Conservation (phyloP, 2,113 vertebrate genomes). For the Sander vitreus region DNA sequence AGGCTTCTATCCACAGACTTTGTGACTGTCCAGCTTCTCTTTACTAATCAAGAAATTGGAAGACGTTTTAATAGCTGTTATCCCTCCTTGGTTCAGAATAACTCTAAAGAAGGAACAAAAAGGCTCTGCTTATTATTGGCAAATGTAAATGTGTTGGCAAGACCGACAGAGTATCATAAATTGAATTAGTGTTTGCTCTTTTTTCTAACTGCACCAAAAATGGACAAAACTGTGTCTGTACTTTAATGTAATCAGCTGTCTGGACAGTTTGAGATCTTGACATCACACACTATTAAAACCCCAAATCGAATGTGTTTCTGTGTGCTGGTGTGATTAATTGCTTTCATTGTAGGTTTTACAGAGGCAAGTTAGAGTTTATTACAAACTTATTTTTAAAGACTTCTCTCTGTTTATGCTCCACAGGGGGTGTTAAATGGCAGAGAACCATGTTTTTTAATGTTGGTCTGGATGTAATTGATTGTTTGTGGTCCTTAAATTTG, state of each 20-base stretch:
- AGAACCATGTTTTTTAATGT: slow-evolving; percentile 62
- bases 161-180: slow-evolving; percentile 69
- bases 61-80: slow-evolving; percentile 57
- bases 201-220: slow-evolving; percentile 81
- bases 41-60: slow-evolving; percentile 61
- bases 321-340: slow-evolving; percentile 72
- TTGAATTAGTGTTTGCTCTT: slow-evolving; percentile 75
- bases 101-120: slow-evolving; percentile 64
- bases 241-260: slow-evolving; percentile 76
- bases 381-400: slow-evolving; percentile 57
- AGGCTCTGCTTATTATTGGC: slow-evolving; percentile 63
- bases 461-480: slow-evolving; percentile 67
- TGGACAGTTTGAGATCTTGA: slow-evolving; percentile 62
- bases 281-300: slow-evolving; percentile 65
- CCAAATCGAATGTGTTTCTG: slow-evolving; percentile 50
- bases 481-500: slow-evolving; percentile 58
- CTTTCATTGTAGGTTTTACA: slow-evolving; percentile 57
- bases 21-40: slow-evolving; percentile 42
- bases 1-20: slow-evolving; percentile 43
- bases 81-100: slow-evolving; percentile 49
- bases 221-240: slow-evolving; percentile 77
- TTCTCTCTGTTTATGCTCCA: slow-evolving; percentile 59
- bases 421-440: slow-evolving; percentile 45
- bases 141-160: slow-evolving; percentile 75
- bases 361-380: slow-evolving; percentile 67